Base-by-base conservation (phyloP, 1,140 invertebrate species). In the Achroia grisella region DNA sequence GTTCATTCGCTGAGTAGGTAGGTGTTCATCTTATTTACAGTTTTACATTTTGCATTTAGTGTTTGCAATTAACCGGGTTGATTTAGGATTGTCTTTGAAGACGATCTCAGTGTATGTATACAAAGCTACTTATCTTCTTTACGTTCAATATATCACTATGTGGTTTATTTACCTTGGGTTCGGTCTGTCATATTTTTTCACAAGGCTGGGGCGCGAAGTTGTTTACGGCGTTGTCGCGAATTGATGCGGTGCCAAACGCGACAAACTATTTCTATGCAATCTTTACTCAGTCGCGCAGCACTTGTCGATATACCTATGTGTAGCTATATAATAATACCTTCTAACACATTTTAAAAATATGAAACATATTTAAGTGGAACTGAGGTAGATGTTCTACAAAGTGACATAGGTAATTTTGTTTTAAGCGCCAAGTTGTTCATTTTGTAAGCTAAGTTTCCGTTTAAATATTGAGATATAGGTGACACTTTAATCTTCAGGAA, bases 181-280 rank as follows among this genome's bases (percentile, higher is more conserved):
- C 40, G 43, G 28, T 39, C 42, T 67, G 63, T 71, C 62, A 65
- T 65, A 65, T 65, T 79, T 72, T 70, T 74, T 62, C 49, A 55
- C 48, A 63, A 71, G 60, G 56, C 44, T 40, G 14, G 40, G 28
- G 28, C 13, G 37, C 13, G 37, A 14, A 35, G 49, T 48, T 62
- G 56, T 72, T 71, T 67, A 71, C 60, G 43, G 59, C 52, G 48
- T 52, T 58, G 48, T 47, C 36, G 44, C 45, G 45, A 61, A 33
- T 73, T 77, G 73, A 76, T 35, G 51, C 39, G 29, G 60, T 77
- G 75, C 75, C 75, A 77, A 79, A 53, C 62, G 56, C 68, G 64
- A 68, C 67, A 71, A 56, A 37, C 58, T 78, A 75, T 75, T 78
- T 78, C 58, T 60, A 75, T 52, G 60, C 68, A 47, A 63, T 62